phyloP scores from a whole-genome alignment of 2,888 invertebrate genomes.

The Eristalis arbustorum region DNA sequence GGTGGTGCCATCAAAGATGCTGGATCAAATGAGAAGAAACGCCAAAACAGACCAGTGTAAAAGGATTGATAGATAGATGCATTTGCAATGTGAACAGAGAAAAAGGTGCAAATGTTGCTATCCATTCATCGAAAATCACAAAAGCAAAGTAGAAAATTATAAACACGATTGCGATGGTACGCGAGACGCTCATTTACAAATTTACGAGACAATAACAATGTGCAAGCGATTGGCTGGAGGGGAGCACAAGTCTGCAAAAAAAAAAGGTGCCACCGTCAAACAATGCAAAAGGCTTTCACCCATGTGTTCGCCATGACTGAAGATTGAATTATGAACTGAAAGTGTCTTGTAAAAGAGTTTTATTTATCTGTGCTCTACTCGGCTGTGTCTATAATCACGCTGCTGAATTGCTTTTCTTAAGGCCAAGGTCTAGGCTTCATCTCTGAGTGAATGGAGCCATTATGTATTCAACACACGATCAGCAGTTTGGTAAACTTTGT shows the following conservation, averaged over 20 bases:
- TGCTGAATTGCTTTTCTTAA: constrained; percentile 39
- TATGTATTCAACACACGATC: constrained; percentile 43
- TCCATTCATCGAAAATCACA: constrained; percentile 18
- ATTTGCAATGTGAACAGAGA: constrained; percentile 18
- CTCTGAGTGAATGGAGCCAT: constrained; percentile 23
- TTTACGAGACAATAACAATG: constrained; percentile 41
- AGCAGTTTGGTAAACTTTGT: constrained; percentile 24
- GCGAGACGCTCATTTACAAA: constrained; percentile 28
- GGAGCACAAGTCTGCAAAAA: constrained; percentile 2
- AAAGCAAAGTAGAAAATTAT: constrained; percentile 31
- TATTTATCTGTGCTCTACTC: not conserved
- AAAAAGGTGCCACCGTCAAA: constrained; percentile 46
- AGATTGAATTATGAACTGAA: constrained; percentile 58
- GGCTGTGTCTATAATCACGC: constrained; percentile 30
- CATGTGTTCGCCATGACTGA: constrained; percentile 50
- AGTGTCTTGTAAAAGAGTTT: constrained; percentile 28
- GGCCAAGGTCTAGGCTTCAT: constrained; percentile 65
- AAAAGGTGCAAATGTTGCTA: constrained; percentile 3
- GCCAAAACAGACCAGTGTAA: constrained; percentile 24
- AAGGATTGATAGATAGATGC: constrained; percentile 33
- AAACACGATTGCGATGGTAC: constrained; percentile 33
- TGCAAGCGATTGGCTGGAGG: constrained; percentile 51
- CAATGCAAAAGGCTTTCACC: constrained; percentile 65
- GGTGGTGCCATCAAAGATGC: constrained; percentile 27
- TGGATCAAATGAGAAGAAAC: constrained; percentile 4